A percentile compares a stretch with the other conserved stretches of the same genome.
Conservation (phyloP, 2,797 vertebrate species). For the Borostomias antarcticus region DNA sequence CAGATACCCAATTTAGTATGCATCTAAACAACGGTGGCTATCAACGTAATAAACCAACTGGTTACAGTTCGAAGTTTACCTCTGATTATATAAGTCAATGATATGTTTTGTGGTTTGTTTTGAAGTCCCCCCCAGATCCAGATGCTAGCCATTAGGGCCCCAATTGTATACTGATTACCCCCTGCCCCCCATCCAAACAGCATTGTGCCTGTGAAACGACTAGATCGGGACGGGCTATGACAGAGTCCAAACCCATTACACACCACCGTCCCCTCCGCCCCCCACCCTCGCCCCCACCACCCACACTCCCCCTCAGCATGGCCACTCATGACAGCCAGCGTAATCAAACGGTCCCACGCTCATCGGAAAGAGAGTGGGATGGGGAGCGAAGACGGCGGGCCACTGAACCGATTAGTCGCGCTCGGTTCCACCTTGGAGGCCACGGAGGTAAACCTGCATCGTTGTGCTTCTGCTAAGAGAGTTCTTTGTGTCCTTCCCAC, state of each 20-base stretch:
- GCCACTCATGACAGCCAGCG: not conserved
- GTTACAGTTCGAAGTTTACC: conserved; percentile 16
- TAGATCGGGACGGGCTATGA: conserved; percentile 30
- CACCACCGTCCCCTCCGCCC: not conserved
- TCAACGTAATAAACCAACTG: conserved; percentile 17
- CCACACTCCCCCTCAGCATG: not conserved
- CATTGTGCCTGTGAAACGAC: conserved; percentile 38
- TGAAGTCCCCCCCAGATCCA: conserved; percentile 7
- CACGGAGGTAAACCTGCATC: not conserved
- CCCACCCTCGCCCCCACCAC: not conserved
- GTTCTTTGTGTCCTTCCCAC: too few relatives aligned
- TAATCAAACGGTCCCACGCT: conserved; percentile 8
- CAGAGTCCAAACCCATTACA: conserved; percentile 30
- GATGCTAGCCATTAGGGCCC: conserved; percentile 9
- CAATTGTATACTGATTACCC: conserved; percentile 17
- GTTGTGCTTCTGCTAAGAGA: too few relatives aligned
- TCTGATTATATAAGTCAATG: not conserved
- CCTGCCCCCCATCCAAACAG: conserved; percentile 15
- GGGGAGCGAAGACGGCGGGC: too few relatives aligned
- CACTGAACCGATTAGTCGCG: not conserved
- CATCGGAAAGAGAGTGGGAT: not conserved
- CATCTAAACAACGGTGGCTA: not conserved
- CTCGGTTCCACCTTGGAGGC: not conserved
- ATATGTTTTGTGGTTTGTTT: conserved; percentile 3
- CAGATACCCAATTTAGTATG: not conserved